Base-by-base conservation (phyloP, 1,140 invertebrate genomes). In the Drosophila mojavensis region DNA sequence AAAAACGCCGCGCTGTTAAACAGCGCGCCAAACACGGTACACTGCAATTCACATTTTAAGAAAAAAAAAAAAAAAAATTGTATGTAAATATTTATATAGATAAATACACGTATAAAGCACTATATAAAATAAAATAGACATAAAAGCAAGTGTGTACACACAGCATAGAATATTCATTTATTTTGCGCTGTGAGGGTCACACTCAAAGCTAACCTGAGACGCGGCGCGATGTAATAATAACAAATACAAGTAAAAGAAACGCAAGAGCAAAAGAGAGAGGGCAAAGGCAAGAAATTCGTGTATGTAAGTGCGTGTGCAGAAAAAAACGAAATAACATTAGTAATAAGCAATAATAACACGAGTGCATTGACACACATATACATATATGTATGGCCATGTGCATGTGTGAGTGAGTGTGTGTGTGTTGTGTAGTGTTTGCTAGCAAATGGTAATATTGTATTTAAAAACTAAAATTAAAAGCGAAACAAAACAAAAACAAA, bases 351-450 rank as follows among this genome's bases (percentile, higher is more conserved):
- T 61, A 72, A 70, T 61, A 72, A 65, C 43, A 68, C 56, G 61
- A 76, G 68, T 72, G 73, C 71, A 74, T 69, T 75, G 73, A 71
- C 73, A 75, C 66, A 75, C 59, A 71, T 64, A 75, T 51, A 64
- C 41, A 64, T 26, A 45, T 43, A 56, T 33, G 43, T 13, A 24
- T 50, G 30, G 30, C 5, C 39, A 26, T 17, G 58, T 39, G 61
- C 10, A 71, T 64, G 45, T n/a, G 47, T 39, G 10, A 11, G 17
- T 47, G 10, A 30, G 39, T 71, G 13, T 30, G 28, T 30, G 28
- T 30, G 28, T 30, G 28, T 17, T 30, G 28, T 30, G 55, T 33
- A 48, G 33, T 68, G 56, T 11, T 15, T 26, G 39, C 36, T 9
- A 36, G 60, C 59, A 69, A 58, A 70, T 45, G 33, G 33, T 59